Base-by-base conservation (phyloP, 1,140 invertebrate species). In the Aculops lycopersici region DNA sequence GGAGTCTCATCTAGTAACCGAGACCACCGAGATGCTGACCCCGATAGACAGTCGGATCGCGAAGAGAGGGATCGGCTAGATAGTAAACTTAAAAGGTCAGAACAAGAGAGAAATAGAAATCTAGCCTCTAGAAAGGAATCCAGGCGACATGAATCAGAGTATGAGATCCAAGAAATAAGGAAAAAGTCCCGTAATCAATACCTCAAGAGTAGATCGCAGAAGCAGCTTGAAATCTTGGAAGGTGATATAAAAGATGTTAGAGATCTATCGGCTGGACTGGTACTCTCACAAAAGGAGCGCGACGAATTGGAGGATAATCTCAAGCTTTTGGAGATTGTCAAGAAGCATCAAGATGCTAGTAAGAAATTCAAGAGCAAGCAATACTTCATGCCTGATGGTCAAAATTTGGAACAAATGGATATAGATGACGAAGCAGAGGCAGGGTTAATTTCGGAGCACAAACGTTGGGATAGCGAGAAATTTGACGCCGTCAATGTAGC, bases 171-270 rank as follows among this genome's bases (percentile, higher is more conserved):
- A n/a, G n/a, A n/a, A n/a, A n/a, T n/a, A n/a, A n/a, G n/a, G n/a
- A n/a, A n/a, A 16, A 74, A 94, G 54, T 94, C 86, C 0, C 66
- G 90, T 21, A 63, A 81, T 40, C 74, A 81, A 52, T 98, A 98
- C 60, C 64, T 97, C 43, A 73, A 76, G 47, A 95, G 94, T 58
- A 64, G 90, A 39, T 86, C 92, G 61, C 74, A 76, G 40, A 86
- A 95, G 51, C 95, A 97, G 63, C 66, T 95, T 31, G 65, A 71
- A n/a, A 86, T 97, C 55, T 59, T 97, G 24, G 86, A 94, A 61
- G 74, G 69, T 17, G 81, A 88, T 53, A 78, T 97, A 40, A 54
- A 69, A n/a, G 90, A 97, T 58, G 88, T 97, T 62, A 80, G 94
- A 58, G 84, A 79, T 56, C 61, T 94, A 1, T 97, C 95, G 59